Evolutionary conservation across 2,797 vertebrate species (phyloP).

Genomic region (Bradypodion ventrale): DNA sequence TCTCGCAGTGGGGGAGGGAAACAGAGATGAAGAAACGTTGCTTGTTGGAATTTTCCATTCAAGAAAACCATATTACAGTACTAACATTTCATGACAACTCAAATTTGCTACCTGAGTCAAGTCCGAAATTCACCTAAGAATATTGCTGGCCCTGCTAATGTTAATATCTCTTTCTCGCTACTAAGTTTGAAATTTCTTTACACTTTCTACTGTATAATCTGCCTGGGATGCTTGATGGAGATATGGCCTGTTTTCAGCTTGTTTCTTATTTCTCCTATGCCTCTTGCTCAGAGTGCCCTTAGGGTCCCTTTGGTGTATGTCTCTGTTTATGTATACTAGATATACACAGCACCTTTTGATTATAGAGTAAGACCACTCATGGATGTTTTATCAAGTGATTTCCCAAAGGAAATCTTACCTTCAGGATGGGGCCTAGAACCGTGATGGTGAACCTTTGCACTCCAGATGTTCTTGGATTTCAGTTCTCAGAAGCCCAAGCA

Average conservation of each 20-base stretch:
- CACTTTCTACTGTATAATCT: not conserved
- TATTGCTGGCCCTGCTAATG: not conserved
- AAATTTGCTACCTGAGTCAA: not conserved
- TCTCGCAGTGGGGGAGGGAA: not conserved
- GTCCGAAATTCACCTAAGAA: not conserved
- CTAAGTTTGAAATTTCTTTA: slow-evolving; percentile 41
- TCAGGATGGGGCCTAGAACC: not conserved
- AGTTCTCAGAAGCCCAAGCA: no score
- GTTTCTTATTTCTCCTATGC: no score
- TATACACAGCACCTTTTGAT: not conserved
- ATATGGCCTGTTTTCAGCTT: slow-evolving; percentile 50
- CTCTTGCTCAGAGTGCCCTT: not conserved
- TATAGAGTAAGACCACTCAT: not conserved
- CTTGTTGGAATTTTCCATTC: no score
- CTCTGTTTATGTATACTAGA: not conserved
- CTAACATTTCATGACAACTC: not conserved
- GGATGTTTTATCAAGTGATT: not conserved
- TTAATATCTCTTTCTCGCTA: not conserved
- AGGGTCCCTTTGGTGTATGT: not conserved
- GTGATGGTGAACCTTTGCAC: no score
- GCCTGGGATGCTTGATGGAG: slow-evolving; percentile 42
- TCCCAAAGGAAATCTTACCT: not conserved
- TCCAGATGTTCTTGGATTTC: no score
- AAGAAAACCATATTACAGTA: not conserved
- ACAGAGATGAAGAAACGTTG: no score